Conservation (phyloP, 2,113 vertebrate species). For the Osmerus eperlanus region DNA sequence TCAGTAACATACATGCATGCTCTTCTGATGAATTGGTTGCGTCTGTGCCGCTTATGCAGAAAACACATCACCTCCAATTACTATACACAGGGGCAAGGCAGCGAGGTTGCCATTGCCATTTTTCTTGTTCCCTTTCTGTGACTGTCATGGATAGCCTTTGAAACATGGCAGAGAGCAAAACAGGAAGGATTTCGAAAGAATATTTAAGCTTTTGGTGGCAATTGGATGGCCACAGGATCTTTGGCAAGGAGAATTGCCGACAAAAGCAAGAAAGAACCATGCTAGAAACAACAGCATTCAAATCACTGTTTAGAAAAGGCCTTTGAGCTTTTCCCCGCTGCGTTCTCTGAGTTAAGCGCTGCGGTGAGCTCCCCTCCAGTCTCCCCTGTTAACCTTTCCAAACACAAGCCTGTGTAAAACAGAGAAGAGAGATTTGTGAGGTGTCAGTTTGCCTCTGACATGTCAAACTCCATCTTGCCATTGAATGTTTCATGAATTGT, state of each 20-base stretch:
- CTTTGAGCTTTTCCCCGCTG: constrained; percentile 10
- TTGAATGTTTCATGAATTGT: constrained; percentile 21
- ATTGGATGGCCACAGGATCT: not conserved
- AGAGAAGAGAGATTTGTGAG: constrained; percentile 12
- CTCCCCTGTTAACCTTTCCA: constrained; percentile 13
- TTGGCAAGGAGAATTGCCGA: not conserved
- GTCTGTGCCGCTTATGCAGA: constrained; percentile 33
- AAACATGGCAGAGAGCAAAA: not conserved
- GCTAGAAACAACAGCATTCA: too few species aligned
- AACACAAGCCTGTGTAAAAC: constrained; percentile 34
- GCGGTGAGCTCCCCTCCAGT: not conserved
- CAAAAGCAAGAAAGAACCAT: not conserved
- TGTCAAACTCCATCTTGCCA: constrained; percentile 37
- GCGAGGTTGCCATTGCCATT: not conserved
- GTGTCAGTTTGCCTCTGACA: constrained; percentile 45
- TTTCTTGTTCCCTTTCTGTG: constrained; percentile 8
- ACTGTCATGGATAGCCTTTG: not conserved
- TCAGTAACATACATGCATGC: constrained; percentile 39
- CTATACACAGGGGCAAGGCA: constrained; percentile 21
- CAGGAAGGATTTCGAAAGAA: not conserved
- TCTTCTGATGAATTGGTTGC: constrained; percentile 31
- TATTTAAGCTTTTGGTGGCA: not conserved
- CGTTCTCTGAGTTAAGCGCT: constrained; percentile 12
- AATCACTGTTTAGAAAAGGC: constrained; percentile 16
- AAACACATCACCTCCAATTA: constrained; percentile 43